Evolutionary conservation across 2,113 vertebrate species (phyloP), one percentile per base, ranked within the genome.

Genomic region (Rhea americana): DNA sequence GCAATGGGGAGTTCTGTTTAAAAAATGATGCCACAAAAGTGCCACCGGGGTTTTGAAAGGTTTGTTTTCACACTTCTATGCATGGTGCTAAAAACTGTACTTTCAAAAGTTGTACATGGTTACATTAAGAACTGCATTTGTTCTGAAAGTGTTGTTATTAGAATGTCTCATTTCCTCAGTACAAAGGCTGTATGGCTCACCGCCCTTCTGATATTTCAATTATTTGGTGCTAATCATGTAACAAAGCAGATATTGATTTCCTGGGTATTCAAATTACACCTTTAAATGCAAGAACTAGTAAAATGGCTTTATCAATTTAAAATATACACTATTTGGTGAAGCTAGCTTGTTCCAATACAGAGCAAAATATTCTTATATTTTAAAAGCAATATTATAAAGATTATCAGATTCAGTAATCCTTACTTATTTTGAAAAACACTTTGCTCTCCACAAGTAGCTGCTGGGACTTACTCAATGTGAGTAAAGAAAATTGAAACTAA

Each of bases 201-300:
- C 96, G 93, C 93, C 84, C 95, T 94, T 96, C 87, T 97, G 97
- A 97, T 97, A 96, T 96, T 97, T 97, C 96, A 98, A 97, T 98
- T 98, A 97, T 97, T 97, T 96, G 85, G 78, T 91, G 94, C 85
- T 93, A 98, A 97, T 97, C 95, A 95, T 92, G 96, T 82, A 95
- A 93, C 93, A 96, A 97, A 97, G 95, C 61, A 96, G 81, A 96
- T 98, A 98, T 96, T 97, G 97, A 98, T 97, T 97, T 97, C 83
- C 94, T 93, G 90, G 78, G 93, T 97, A 97, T 97, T 97, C 93
- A 97, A 97, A 97, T 97, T 97, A 93, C 48, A 96, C 75, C 79
- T 85, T 82, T 97, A 92, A 97, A 91, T 94, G 81, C 62, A 96
- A 87, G 51, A 85, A 63, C 56, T 82, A 96, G 85, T 93, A 91